Evolutionary conservation across 1,140 invertebrate genomes (phyloP).

Genomic region (Panonychus citri): DNA sequence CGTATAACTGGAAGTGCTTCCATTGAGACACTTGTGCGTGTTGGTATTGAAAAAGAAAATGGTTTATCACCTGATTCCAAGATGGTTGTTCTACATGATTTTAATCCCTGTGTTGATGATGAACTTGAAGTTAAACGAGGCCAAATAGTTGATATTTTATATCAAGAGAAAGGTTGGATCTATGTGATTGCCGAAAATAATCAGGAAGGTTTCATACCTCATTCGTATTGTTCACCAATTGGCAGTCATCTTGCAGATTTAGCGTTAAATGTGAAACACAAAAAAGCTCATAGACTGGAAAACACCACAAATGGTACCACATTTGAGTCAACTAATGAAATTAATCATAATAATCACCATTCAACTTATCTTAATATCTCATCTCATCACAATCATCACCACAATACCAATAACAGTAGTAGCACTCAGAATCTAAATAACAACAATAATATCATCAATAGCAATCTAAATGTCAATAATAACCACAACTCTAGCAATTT

Average conservation of each 20-base stretch:
- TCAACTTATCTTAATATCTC: too few relatives aligned
- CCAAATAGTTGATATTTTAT: slow-evolving; percentile 66
- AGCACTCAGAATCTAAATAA: neutral
- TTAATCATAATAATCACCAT: too few relatives aligned
- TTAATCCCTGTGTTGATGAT: slow-evolving; percentile 79
- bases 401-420: neutral
- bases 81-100: slow-evolving; percentile 84
- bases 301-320: too few relatives aligned
- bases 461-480: neutral
- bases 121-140: slow-evolving; percentile 57
- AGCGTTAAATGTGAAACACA: slow-evolving; percentile 40
- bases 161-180: slow-evolving; percentile 86
- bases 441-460: neutral
- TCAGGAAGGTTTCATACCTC: slow-evolving; percentile 70
- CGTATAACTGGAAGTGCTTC: slow-evolving; percentile 80
- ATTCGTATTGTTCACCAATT: slow-evolving; percentile 58
- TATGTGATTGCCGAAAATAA: slow-evolving; percentile 75
- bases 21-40: slow-evolving; percentile 74
- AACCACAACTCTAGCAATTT: too few relatives aligned
- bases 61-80: slow-evolving; percentile 63
- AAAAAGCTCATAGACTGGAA: slow-evolving; percentile 30
- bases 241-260: slow-evolving; percentile 48
- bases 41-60: slow-evolving; percentile 72
- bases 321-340: too few relatives aligned
- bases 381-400: too few relatives aligned